A percentile compares a stretch with the other conserved stretches of the same genome.
Conservation (phyloP, 2,888 invertebrate species). For the Mylabris sibirica region DNA sequence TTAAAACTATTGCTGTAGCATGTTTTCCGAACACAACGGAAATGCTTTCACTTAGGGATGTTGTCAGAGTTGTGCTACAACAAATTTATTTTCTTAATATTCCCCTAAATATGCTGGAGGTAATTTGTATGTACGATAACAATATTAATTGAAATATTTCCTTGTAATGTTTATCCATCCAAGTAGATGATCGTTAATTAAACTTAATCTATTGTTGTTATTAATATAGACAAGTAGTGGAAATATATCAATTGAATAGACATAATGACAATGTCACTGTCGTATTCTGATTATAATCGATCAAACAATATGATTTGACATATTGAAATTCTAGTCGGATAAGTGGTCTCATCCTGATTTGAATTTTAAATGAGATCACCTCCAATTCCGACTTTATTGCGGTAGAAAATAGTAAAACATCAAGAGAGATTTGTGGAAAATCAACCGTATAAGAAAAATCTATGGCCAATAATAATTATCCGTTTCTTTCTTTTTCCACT, state of each 20-base stretch:
- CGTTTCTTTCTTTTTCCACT: neutral
- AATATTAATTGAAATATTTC: neutral
- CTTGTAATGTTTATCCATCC: neutral
- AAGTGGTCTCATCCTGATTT: conserved; percentile 1
- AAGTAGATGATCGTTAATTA: neutral
- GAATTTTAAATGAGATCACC: conserved; percentile 11
- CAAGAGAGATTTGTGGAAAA: conserved; percentile 7
- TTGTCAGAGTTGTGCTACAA: no score
- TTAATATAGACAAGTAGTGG: neutral
- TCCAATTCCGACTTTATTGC: conserved; percentile 8
- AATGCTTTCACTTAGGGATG: no score
- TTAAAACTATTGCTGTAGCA: no score
- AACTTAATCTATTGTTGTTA: neutral
- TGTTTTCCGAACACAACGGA: no score
- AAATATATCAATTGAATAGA: conserved; percentile 1
- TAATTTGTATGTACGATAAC: neutral
- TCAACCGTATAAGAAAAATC: conserved; percentile 2
- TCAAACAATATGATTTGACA: conserved; percentile 11
- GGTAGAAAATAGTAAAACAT: conserved; percentile 4
- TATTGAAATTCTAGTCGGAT: conserved; percentile 7
- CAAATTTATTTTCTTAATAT: no score
- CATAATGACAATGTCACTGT: neutral
- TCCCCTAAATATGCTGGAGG: no score
- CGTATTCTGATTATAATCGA: neutral
- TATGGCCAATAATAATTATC: neutral